Conservation (phyloP, 2,888 invertebrate genomes). For the Caenorhabditis angaria region DNA sequence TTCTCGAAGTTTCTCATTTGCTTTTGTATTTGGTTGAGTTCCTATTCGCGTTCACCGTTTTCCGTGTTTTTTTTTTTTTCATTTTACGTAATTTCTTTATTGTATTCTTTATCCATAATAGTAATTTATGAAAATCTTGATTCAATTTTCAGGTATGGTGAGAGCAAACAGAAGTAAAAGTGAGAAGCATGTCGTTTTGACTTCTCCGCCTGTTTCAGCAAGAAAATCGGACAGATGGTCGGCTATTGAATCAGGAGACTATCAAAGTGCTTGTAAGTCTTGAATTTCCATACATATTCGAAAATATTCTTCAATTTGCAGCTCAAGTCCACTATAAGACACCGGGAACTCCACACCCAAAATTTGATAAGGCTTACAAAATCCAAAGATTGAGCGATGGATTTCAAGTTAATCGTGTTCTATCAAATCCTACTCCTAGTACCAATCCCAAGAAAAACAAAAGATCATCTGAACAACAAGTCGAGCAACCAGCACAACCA, state of each 20-base stretch:
- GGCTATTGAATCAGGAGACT: conserved; percentile 35
- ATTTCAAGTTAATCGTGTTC: conserved; percentile 11
- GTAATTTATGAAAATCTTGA: too few species aligned
- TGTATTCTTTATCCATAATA: too few species aligned
- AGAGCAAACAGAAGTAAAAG: conserved; percentile 7
- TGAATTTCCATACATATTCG: not conserved
- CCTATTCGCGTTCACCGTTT: too few species aligned
- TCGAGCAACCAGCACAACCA: not conserved
- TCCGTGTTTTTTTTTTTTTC: too few species aligned
- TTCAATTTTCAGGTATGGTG: too few species aligned
- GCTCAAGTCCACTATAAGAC: conserved; percentile 25
- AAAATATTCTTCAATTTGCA: conserved; percentile 14
- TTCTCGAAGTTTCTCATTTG: too few species aligned
- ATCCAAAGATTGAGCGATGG: conserved; percentile 21
- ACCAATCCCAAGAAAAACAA: not conserved
- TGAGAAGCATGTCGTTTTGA: not conserved
- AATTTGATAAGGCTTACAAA: conserved; percentile 27
- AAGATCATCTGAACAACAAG: not conserved
- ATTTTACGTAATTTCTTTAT: too few species aligned
- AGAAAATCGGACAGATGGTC: conserved; percentile 38
- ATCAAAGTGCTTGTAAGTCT: conserved; percentile 20
- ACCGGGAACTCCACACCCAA: conserved; percentile 18
- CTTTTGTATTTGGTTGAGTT: too few species aligned
- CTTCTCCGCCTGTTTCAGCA: conserved; percentile 1
- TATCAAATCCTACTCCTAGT: not conserved